Percentiles rank a stretch among this genome's conserved stretches.
phyloP scores from a whole-genome alignment of 2,888 invertebrate species.

The Lasius fuliginosus region DNA sequence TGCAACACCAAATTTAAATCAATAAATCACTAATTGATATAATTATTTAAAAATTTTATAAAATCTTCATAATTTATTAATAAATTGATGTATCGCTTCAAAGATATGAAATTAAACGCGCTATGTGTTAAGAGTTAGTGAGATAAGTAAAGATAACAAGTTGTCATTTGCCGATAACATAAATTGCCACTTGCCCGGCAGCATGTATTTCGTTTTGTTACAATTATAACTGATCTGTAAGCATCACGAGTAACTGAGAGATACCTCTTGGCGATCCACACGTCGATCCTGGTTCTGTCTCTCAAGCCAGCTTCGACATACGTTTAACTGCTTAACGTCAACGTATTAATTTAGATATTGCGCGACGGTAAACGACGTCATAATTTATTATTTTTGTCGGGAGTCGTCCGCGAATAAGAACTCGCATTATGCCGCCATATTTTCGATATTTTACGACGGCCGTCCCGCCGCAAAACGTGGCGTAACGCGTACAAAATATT shows the following conservation, averaged over 20 bases:
- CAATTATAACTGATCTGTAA: slow-evolving; percentile 5
- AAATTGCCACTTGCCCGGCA: background rate
- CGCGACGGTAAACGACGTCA: slow-evolving; percentile 48
- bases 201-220: slow-evolving; percentile 14
- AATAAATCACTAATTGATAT: background rate
- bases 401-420: slow-evolving; percentile 21
- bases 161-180: background rate
- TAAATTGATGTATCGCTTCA: background rate
- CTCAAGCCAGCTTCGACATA: background rate
- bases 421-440: slow-evolving; percentile 11
- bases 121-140: background rate
- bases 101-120: background rate
- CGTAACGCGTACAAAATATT: background rate
- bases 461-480: background rate
- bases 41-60: background rate
- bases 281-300: background rate
- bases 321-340: slow-evolving; percentile 52
- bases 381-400: slow-evolving; percentile 43
- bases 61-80: slow-evolving; percentile 8
- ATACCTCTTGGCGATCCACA: background rate
- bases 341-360: slow-evolving; percentile 58
- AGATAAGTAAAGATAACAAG: background rate
- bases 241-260: background rate
- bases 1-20: background rate
- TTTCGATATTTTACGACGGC: background rate